These are phyloP conservation scores for Molossus alvarezi DNA, from an alignment of 2,797 vertebrate genomes.

Conservation along the genomic window DNA sequence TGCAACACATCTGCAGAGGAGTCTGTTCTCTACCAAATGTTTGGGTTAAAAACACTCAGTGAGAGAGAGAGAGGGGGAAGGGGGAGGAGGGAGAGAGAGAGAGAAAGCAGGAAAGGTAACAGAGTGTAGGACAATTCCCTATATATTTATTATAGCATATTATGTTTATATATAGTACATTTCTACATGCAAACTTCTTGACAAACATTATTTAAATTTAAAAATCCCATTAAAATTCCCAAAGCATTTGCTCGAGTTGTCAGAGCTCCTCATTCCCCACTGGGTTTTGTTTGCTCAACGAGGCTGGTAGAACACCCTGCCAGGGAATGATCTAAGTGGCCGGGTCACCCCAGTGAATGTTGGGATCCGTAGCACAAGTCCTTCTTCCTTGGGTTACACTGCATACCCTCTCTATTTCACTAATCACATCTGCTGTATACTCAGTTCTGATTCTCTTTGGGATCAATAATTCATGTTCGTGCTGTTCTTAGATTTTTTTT, in stretches of 20 bases:
- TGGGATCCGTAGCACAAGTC: not conserved
- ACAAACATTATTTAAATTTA: slow-evolving; percentile 67
- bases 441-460: slow-evolving; percentile 92
- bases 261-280: not conserved
- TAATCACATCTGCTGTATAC: slow-evolving; percentile 29
- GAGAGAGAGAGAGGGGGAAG: not conserved
- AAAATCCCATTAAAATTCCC: not conserved
- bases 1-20: slow-evolving; percentile 36
- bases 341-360: not conserved
- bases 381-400: not conserved
- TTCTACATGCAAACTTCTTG: not conserved
- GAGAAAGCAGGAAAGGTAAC: slow-evolving; percentile 43
- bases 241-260: not conserved
- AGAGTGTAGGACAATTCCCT: not conserved
- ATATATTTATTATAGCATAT: not conserved
- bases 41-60: not conserved
- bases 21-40: not conserved
- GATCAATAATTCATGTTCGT: slow-evolving; percentile 90
- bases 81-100: not conserved
- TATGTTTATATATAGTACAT: not conserved
- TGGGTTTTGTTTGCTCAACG: not conserved
- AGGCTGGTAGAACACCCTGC: not conserved
- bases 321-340: rapidly evolving
- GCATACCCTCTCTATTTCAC: not conserved
- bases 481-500: slow-evolving; percentile 14